Evolutionary conservation across 2,888 invertebrate genomes (phyloP), one percentile per base, ranked within the genome.

Genomic region (Stenodera caucasica): DNA sequence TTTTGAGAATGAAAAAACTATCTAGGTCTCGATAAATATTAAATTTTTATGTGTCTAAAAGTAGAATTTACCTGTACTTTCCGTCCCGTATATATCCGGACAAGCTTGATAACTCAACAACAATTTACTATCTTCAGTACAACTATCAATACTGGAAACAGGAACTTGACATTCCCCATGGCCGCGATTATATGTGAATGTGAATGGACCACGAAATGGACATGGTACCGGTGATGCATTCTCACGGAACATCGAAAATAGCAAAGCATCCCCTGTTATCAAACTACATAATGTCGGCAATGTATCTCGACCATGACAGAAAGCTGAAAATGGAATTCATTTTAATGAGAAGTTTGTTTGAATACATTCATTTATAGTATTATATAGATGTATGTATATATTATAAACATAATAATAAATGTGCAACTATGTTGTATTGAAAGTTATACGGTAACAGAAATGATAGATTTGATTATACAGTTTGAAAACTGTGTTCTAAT

Each of bases 71-170:
- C 95, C 92, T 75, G 94, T 91, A 78, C 94, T 94, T 78, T 96
- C 96, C 0, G 95, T 92, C 54, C 92, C 94, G 69, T 89, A 87
- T 6, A 96, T 90, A 81, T 96, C 95, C 14, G 94, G 94, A 78
- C 97, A 97, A 6, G 95, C 95, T 79, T 96, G 95, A 81, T 95
- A 96, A 80, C 91, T 91, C 76, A 97, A 89, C 68, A 96, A 85
- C 56, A 96, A 84, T 68, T 92, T 86, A 67, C 94, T 94, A 75
- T 95, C 92, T 79, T 96, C 95, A 0, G 96, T 96, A 81, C 96
- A 97, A 74, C 93, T 92, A 80, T 96, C 96, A 72, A 96, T 92
- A 70, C 93, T 93, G 52, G 96, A 96, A 55, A 91, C 90, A 0
- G 96, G 96, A 73, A 88, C 89, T 68, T 88, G 88, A 81, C 96